Evolutionary conservation across 53 echinoderm and acorn worm genomes (phyloP), one percentile per base, ranked within the genome.

Genomic region (Astropecten irregularis): DNA sequence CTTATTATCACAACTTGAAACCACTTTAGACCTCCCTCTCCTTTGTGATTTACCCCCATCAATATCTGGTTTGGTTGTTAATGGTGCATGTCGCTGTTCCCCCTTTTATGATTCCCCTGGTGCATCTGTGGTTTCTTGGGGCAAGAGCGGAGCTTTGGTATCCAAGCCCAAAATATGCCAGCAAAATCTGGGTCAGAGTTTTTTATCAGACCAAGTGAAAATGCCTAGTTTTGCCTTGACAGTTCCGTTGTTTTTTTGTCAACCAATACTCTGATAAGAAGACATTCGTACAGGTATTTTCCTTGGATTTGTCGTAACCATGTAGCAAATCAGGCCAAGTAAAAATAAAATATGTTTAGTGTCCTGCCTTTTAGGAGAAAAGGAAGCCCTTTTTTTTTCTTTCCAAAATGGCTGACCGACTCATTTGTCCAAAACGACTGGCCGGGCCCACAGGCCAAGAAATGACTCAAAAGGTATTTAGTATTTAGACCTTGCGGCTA

Each of bases 91-190:
- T 62, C 61, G 49, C 53, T 46, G 35, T 64, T 61, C 60, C 22
- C 70, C n/a, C 42, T 73, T 69, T 85, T 85, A 71, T 58, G 47
- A 46, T 59, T 63, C 73, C 69, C 73, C 18, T 28, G 71, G 48
- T 27, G 62, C 58, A 69, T 8, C 32, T 79, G 61, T 32, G 79
- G 61, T 79, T 48, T 59, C 27, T 34, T 66, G 36, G n/a, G n/a
- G n/a, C n/a, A n/a, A n/a, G n/a, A n/a, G 38, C 66, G 11, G 42
- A 42, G 11, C 42, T 42, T 42, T 42, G 6, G 11, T 42, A 11
- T 42, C 42, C 42, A 42, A 8, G 6, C 11, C 42, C 46, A 38
- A 68, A 67, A 59, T 9, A 79, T 79, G 79, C 33, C 47, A 30
- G 9, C 42, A 8, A 31, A 79, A 42, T 79, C 35, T 79, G 79